Percentiles rank a stretch among this genome's conserved stretches.
Conservation (phyloP, 1,140 invertebrate genomes). For the Drosophila lini region DNA sequence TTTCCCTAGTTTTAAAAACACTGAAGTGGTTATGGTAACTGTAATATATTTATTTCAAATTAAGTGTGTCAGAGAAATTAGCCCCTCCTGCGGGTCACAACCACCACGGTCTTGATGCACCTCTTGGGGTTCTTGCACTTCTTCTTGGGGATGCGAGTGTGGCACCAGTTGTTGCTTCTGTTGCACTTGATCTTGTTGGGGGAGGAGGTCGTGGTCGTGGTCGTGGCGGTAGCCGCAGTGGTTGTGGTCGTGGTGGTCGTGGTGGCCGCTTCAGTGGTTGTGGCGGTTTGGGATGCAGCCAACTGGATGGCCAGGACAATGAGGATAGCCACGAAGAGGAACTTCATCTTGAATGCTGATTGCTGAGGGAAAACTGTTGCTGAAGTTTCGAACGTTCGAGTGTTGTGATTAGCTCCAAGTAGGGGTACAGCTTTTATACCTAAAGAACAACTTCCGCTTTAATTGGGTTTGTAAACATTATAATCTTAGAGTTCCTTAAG, state of each 20-base stretch:
- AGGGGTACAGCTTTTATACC: conserved; percentile 6
- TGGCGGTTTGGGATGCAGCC: not conserved
- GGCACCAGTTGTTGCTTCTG: conserved; percentile 11
- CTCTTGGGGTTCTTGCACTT: conserved; percentile 9
- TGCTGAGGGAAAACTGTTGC: not conserved
- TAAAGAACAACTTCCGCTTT: not conserved
- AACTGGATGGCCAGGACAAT: conserved; percentile 21
- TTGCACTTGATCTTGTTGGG: conserved; percentile 7
- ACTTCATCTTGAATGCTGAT: conserved; percentile 14
- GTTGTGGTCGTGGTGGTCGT: not conserved
- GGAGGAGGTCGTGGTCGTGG: not conserved
- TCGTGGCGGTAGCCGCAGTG: not conserved
- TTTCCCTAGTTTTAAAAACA: not conserved
- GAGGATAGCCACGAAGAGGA: conserved; percentile 4
- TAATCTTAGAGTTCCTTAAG: not conserved
- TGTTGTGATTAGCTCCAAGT: conserved; percentile 10
- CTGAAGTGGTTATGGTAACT: not conserved
- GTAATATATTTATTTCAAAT: not conserved
- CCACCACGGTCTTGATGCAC: conserved; percentile 7
- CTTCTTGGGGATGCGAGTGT: not conserved
- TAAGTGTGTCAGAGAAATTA: not conserved
- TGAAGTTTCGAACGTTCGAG: not conserved
- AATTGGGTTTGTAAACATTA: not conserved
- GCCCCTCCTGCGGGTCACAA: conserved; percentile 3
- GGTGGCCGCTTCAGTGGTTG: not conserved